Conservation (phyloP, 2,888 invertebrate species). For the Trilocha varians region DNA sequence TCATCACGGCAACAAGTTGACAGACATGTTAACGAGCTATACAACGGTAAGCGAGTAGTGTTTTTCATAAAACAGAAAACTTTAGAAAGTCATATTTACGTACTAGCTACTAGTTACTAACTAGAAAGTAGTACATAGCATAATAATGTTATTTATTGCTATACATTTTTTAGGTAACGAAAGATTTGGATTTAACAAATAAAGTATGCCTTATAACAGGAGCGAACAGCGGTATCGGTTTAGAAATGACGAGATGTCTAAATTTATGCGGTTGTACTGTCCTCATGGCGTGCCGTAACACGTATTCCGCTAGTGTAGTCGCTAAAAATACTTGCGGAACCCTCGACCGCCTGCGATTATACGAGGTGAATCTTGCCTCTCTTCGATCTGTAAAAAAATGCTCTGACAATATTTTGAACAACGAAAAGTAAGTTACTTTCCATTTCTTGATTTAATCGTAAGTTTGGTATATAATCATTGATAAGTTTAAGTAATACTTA, state of each 20-base stretch:
- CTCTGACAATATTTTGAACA: slow-evolving; percentile 31
- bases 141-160: not conserved
- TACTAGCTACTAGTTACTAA: not conserved
- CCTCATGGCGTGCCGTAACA: slow-evolving; percentile 87
- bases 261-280: slow-evolving; percentile 87
- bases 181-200: slow-evolving; percentile 85
- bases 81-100: too few species aligned
- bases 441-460: too few species aligned
- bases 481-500: too few species aligned
- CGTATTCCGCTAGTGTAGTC: slow-evolving; percentile 70
- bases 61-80: too few species aligned
- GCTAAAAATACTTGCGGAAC: slow-evolving; percentile 31
- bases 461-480: too few species aligned
- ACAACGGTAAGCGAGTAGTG: too few species aligned
- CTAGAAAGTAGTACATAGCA: not conserved
- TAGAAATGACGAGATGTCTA: slow-evolving; percentile 88
- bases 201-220: slow-evolving; percentile 92
- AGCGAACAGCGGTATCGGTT: slow-evolving; percentile 95
- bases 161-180: slow-evolving; percentile 70
- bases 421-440: slow-evolving; percentile 29
- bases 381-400: slow-evolving; percentile 48
- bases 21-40: too few species aligned
- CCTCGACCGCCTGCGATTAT: slow-evolving; percentile 27
- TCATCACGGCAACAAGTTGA: too few species aligned
- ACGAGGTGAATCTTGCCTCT: slow-evolving; percentile 51